phyloP scores from a whole-genome alignment of 2,797 vertebrate genomes.

The Peromyscus aztecus region DNA sequence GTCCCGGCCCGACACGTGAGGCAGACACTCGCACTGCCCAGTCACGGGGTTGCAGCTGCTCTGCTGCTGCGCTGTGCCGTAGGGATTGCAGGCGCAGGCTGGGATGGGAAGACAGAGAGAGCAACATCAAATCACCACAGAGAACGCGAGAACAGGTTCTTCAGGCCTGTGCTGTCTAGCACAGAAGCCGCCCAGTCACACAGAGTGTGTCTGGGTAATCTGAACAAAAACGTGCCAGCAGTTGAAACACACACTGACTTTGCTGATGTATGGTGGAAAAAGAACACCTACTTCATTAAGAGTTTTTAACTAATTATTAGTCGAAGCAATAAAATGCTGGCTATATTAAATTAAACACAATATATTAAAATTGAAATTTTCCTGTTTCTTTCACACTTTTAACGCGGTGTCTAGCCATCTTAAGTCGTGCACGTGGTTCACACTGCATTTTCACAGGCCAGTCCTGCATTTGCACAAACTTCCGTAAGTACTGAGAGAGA shows the following conservation, averaged over 20 bases:
- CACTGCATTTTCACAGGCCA: background rate
- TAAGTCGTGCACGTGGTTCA: background rate
- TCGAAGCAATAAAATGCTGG: background rate
- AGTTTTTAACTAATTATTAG: background rate
- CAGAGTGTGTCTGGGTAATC: background rate
- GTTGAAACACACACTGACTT: background rate
- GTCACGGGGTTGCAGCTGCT: conserved; percentile 93
- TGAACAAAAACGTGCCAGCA: background rate
- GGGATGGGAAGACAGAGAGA: conserved; percentile 3
- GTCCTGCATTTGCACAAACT: background rate
- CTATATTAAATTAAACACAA: background rate
- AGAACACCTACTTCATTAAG: background rate
- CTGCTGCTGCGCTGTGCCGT: conserved; percentile 91
- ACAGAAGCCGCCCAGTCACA: background rate
- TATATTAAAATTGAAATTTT: background rate
- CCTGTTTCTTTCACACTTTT: background rate
- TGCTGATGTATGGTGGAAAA: background rate
- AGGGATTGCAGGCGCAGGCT: conserved; percentile 94
- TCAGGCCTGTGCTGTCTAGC: rapidly evolving
- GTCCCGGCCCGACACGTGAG: conserved; percentile 93
- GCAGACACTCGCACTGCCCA: conserved; percentile 94
- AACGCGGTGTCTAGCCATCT: background rate
- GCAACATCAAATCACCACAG: background rate
- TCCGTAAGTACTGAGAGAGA: background rate
- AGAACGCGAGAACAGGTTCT: background rate